phyloP scores from a whole-genome alignment of 2,888 invertebrate species.

The Druceiella hillmani region DNA sequence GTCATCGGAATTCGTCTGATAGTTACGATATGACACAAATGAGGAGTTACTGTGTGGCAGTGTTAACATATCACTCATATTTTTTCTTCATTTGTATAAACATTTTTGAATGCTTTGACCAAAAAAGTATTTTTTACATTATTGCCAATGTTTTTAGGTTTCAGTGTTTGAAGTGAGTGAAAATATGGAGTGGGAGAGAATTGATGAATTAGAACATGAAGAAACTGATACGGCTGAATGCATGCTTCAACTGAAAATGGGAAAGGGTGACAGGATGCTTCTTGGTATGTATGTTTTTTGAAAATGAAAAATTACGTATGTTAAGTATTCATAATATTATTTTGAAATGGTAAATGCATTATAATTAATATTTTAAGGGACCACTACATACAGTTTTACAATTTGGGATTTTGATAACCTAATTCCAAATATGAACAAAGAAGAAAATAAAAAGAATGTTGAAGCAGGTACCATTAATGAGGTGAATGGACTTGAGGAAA shows the following conservation, averaged over 20 bases:
- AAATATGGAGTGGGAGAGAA: conserved; percentile 56
- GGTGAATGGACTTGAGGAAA: no score
- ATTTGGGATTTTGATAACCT: conserved; percentile 70
- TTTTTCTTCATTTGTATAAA: no score
- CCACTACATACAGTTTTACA: conserved; percentile 77
- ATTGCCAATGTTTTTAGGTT: conserved; percentile 33
- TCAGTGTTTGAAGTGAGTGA: conserved; percentile 44
- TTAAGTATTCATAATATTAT: conserved; percentile 8
- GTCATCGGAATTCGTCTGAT: no score
- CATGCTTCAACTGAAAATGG: conserved; percentile 76
- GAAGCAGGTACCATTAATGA: conserved; percentile 30
- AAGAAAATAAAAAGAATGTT: conserved; percentile 30
- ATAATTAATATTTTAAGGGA: conserved; percentile 46
- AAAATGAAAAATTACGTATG: neutral
- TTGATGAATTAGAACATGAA: conserved; percentile 56
- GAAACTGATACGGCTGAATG: conserved; percentile 70
- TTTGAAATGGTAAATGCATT: conserved; percentile 6
- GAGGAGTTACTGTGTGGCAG: no score
- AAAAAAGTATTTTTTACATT: no score
- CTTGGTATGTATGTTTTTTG: conserved; percentile 50
- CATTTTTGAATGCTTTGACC: no score
- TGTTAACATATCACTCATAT: no score
- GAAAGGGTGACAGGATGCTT: conserved; percentile 73
- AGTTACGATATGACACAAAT: no score
- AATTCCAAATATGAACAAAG: conserved; percentile 33